Base-by-base conservation (phyloP, 2,113 vertebrate species). In the Aix galericulata region DNA sequence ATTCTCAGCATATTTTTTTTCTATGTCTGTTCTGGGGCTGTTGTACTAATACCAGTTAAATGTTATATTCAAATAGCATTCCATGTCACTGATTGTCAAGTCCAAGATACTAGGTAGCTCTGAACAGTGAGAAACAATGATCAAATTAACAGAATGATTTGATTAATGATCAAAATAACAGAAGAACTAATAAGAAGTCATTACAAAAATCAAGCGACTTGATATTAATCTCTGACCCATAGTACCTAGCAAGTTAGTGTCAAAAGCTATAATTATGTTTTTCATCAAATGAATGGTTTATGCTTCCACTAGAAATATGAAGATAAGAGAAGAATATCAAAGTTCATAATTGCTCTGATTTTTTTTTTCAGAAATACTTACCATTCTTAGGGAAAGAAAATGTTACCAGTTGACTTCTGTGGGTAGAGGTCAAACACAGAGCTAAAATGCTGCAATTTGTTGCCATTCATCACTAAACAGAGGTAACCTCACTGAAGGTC, bases 321-420 rank as follows among this genome's bases (percentile, higher is more conserved):
- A 95, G 81, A 82, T 72, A 87, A 87, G 40, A 82, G 32, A 63
- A 90, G 34, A 92, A 86, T 69, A 87, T 82, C 8, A 82, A 86
- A 78, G 94, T 84, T 83, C 69, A 44, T 64, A 93, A 68, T 44
- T 72, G 17, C 10, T 91, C 16, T 83, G 52, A 79, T 73, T 92
- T 88, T 42, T 42, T 42, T 63, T 40, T 50, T 50, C 69, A 90
- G 46, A 92, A 83, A 73, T 58, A 76, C 6, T 64, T 1, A 3
- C 58, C 9, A 58, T 58, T 79, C 91, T 75, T 71, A 67, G 66
- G 25, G 42, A 55, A 67, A 63, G 46, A 91, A 93, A 91, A 75
- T 78, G 36, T 64, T 91, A 82, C 34, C 66, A 76, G 89, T 66
- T 91, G 91, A 48, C 81, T 62, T 89, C 74, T 85, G 52, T 82